Conservation (phyloP, 2,797 vertebrate species). For the Gadopsis bispinosus region DNA sequence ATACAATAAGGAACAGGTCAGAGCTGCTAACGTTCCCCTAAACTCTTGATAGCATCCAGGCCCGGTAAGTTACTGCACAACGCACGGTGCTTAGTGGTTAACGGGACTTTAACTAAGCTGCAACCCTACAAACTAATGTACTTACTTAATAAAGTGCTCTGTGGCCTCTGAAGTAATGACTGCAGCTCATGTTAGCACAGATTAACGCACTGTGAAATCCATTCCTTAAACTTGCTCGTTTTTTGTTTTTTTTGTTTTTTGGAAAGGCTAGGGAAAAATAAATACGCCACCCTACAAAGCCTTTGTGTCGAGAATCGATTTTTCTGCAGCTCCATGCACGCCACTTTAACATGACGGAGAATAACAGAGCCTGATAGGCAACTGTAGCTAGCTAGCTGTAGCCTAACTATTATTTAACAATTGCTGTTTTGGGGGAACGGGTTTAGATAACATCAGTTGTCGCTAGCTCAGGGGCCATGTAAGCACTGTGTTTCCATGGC, state of each 20-base stretch:
- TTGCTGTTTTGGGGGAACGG: not conserved
- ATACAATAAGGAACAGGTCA: no score
- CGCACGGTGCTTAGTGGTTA: not conserved
- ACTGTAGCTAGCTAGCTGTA: not conserved
- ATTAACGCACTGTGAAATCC: not conserved
- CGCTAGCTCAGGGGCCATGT: not conserved
- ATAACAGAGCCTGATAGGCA: not conserved
- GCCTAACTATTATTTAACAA: not conserved
- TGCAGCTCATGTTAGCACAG: not conserved
- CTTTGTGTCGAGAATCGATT: no score
- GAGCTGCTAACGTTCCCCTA: no score
- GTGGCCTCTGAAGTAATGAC: not conserved
- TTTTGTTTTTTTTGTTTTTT: not conserved
- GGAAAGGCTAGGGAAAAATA: not conserved
- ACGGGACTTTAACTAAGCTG: not conserved
- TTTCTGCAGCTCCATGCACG: no score
- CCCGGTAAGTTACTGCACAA: no score
- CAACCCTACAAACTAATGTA: not conserved
- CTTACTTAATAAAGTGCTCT: not conserved
- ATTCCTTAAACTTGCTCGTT: not conserved
- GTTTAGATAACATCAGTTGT: not conserved
- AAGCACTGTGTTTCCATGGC: conserved; percentile 22
- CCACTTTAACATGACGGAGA: not conserved
- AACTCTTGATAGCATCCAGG: no score
- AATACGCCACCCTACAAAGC: not conserved